These are phyloP conservation scores for Meiosimyza platycephala DNA, from an alignment of 2,888 invertebrate genomes.

Conservation along the genomic window DNA sequence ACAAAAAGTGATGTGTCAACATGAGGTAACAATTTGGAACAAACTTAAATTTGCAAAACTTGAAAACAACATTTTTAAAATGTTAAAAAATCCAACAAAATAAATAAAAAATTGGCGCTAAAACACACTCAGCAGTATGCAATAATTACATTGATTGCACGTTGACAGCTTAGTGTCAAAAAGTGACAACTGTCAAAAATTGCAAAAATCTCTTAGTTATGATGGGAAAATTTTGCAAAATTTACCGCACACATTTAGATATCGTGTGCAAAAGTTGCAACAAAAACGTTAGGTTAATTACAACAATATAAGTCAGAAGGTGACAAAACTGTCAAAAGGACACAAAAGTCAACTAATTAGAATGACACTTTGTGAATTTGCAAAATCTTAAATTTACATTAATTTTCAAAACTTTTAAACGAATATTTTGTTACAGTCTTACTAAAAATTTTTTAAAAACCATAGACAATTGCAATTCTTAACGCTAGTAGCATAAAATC, in stretches of 20 bases:
- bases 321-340: not conserved
- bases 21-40: not conserved
- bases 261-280: not conserved
- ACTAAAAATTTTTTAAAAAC: not conserved
- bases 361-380: not conserved
- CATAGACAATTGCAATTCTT: not conserved
- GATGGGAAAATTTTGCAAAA: not conserved
- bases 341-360: conserved; percentile 6
- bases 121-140: not conserved
- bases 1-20: not conserved
- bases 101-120: not conserved
- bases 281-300: no score
- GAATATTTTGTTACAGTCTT: not conserved
- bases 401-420: not conserved
- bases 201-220: not conserved
- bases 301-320: no score
- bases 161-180: conserved; percentile 28
- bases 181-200: conserved; percentile 25
- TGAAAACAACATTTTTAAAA: not conserved
- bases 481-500: not conserved
- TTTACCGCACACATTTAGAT: not conserved
- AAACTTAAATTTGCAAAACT: not conserved
- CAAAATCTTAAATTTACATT: not conserved
- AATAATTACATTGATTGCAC: conserved; percentile 30
- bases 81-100: not conserved